These are phyloP conservation scores for Tauraco hartlaubi DNA, from an alignment of 2,797 vertebrate species.

Conservation along the genomic window DNA sequence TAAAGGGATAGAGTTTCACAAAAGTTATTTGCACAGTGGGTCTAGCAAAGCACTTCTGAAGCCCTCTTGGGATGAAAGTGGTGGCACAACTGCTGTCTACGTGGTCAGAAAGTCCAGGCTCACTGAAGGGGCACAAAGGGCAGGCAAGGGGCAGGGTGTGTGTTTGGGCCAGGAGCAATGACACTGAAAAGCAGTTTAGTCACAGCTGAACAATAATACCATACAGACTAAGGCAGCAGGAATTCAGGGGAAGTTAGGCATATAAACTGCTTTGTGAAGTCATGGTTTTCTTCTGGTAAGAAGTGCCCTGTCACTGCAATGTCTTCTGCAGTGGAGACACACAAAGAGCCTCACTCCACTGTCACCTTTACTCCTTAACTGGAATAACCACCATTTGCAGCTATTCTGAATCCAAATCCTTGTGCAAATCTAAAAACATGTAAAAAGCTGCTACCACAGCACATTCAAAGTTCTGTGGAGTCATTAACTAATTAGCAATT, in stretches of 20 bases:
- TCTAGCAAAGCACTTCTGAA: neutral
- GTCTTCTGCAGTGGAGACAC: neutral
- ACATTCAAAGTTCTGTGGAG: neutral
- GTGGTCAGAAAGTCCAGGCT: neutral
- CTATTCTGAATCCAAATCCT: neutral
- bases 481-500: neutral
- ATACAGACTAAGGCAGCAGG: neutral
- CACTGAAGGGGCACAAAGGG: neutral
- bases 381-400: neutral
- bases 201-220: neutral
- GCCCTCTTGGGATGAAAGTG: neutral
- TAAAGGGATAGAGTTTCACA: neutral
- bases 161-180: neutral
- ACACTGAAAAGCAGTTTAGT: neutral
- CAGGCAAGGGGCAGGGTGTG: neutral
- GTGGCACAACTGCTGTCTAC: neutral
- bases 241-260: neutral
- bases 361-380: too few relatives aligned
- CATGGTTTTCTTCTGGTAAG: neutral
- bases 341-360: neutral
- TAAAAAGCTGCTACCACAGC: neutral
- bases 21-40: neutral
- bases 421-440: neutral
- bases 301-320: neutral
- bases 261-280: neutral